Base-by-base conservation (phyloP, 1,140 invertebrate genomes). In the Aphaenogaster rudis region DNA sequence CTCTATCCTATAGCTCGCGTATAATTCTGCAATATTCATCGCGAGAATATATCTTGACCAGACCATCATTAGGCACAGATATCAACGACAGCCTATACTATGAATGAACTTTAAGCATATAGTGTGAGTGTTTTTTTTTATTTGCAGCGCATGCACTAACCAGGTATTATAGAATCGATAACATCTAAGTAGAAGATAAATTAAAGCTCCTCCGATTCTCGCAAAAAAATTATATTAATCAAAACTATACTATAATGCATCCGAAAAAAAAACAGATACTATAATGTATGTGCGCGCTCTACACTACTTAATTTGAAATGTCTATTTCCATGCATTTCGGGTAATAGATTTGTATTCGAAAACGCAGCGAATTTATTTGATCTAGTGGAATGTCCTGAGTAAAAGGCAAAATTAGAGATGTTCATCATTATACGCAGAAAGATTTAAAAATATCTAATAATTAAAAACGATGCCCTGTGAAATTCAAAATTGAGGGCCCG, bases 31-130 rank as follows among this genome's bases (percentile, higher is more conserved):
- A 88, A 87, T 91, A 88, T 88, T 91, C 74, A 81, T 80, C 85
- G 76, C 80, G 59, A 86, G 78, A 87, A 89, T 88, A 91, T 90
- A 91, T 90, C 74, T 89, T 91, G 90, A 93, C 90, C 91, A 93
- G 92, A 93, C 86, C 86, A 88, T 92, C 69, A 85, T 92, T 92
- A 92, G 91, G 91, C 90, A 91, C 88, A 91, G 86, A 89, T 88
- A 88, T 88, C 54, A 91, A 82, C 74, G 86, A 84, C 80, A 88
- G 67, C 28, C 81, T 69, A 90, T 91, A 89, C 88, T 88, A 91
- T 91, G 90, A 91, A 89, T 86, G 88, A 85, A 91, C 72, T 45
- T 69, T 54, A 79, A 67, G 54, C 69, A 66, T 15, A 77, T 52
- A 78, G 13, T 50, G 42, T 45, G 21, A 48, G 5, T 28, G 50